A percentile compares a stretch with the other conserved stretches of the same genome.
Conservation (phyloP, 2,888 invertebrate species). For the Synanthedon andrenaeformis region DNA sequence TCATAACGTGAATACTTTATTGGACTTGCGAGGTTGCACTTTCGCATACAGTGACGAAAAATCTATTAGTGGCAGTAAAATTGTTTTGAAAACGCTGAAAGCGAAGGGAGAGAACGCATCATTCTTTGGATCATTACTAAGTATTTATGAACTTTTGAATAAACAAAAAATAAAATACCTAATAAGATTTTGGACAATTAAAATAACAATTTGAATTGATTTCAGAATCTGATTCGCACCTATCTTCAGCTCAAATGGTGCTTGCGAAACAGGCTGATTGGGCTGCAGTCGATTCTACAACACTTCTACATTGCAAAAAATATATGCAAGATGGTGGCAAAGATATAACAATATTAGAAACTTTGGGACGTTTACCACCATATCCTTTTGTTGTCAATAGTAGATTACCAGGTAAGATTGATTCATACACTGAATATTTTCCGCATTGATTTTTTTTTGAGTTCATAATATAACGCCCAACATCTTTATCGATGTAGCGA, state of each 20-base stretch:
- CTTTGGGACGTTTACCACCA: constrained; percentile 75
- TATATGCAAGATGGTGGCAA: constrained; percentile 69
- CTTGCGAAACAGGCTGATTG: constrained; percentile 72
- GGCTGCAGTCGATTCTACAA: constrained; percentile 74
- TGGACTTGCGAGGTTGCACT: constrained; percentile 69
- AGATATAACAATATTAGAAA: constrained; percentile 68
- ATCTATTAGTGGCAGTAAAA: constrained; percentile 68
- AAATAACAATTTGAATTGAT: constrained; percentile 2
- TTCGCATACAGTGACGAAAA: constrained; percentile 67
- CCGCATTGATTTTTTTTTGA: too few species aligned
- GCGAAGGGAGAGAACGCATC: constrained; percentile 71
- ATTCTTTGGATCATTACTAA: constrained; percentile 69
- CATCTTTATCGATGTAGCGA: too few species aligned
- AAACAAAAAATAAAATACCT: background rate
- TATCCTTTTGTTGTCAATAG: constrained; percentile 74
- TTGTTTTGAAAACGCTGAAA: constrained; percentile 63
- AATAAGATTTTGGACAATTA: background rate
- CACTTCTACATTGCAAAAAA: constrained; percentile 64
- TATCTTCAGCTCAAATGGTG: constrained; percentile 73
- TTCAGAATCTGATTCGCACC: constrained; percentile 71
- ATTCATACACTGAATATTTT: background rate
- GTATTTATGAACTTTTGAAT: constrained; percentile 28
- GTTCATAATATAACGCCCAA: too few species aligned
- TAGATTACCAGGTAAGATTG: constrained; percentile 61
- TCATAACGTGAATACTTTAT: constrained; percentile 66